A percentile compares a stretch with the other conserved stretches of the same genome.
Evolutionary conservation across 2,113 vertebrate genomes (phyloP).

Genomic region (Heloderma charlesbogerti): DNA sequence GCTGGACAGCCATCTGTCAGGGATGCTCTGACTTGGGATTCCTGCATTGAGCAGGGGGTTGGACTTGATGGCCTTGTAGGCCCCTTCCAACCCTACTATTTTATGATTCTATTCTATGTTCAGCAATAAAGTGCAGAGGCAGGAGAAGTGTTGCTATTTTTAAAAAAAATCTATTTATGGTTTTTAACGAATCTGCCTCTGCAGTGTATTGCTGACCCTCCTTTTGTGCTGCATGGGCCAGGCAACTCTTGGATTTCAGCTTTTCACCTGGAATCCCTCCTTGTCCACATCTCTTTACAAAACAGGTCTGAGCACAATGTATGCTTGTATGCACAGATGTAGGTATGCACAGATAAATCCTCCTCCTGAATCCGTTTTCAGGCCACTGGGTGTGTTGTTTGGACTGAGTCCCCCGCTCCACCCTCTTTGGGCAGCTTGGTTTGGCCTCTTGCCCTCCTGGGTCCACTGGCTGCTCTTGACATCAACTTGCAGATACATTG

Average conservation of each 20-base stretch:
- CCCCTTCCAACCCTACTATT: too few species aligned
- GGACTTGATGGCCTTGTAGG: too few species aligned
- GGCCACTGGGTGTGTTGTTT: not conserved
- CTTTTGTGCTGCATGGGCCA: not conserved
- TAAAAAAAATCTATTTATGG: not conserved
- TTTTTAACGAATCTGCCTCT: not conserved
- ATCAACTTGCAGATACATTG: not conserved
- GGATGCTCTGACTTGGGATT: too few species aligned
- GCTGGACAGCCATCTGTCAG: too few species aligned
- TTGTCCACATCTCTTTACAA: not conserved
- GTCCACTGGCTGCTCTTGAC: not conserved
- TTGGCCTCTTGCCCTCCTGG: not conserved
- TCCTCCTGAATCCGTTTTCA: not conserved
- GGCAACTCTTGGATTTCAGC: not conserved
- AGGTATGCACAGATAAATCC: not conserved
- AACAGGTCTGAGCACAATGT: not conserved
- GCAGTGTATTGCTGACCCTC: not conserved
- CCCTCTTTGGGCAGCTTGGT: too few species aligned
- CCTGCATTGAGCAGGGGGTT: too few species aligned
- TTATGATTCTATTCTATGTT: too few species aligned
- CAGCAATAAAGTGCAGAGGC: not conserved
- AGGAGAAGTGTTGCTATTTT: not conserved
- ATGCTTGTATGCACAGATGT: too few species aligned
- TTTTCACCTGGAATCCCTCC: not conserved
- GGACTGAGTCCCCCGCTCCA: not conserved